Conservation (phyloP, 2,113 vertebrate genomes). For the Helogale parvula region DNA sequence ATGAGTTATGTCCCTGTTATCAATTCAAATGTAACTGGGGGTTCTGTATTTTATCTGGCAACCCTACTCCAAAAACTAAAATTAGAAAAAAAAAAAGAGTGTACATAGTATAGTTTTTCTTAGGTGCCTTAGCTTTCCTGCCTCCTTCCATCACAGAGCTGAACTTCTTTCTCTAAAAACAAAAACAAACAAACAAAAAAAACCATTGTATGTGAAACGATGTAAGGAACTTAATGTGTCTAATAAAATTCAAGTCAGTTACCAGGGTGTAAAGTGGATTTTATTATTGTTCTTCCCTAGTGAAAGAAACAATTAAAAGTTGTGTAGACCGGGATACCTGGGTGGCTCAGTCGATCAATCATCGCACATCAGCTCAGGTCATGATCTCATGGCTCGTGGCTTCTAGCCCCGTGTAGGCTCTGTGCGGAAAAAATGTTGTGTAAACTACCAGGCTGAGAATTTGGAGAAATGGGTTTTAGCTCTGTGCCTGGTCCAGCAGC, state of each 20-base stretch:
- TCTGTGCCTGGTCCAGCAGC: neutral
- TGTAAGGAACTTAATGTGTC: neutral
- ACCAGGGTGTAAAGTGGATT: neutral
- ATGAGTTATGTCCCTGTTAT: neutral
- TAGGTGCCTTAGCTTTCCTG: neutral
- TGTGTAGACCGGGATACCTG: neutral
- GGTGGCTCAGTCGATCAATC: no score
- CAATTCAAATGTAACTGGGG: neutral
- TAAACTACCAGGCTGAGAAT: neutral
- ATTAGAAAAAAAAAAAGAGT: neutral
- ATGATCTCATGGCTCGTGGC: no score
- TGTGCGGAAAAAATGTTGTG: neutral
- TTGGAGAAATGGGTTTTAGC: neutral
- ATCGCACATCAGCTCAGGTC: no score
- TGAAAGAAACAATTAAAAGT: neutral
- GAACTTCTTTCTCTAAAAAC: neutral
- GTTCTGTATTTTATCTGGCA: slow-evolving; percentile 28
- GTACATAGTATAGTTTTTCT: neutral
- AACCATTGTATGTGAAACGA: neutral
- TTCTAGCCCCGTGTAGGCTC: no score
- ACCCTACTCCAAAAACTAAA: neutral
- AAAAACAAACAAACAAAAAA: neutral
- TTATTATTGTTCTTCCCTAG: neutral
- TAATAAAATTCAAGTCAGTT: neutral
- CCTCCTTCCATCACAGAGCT: neutral